These are phyloP conservation scores for Campylomormyrus tamandua DNA, from an alignment of 2,113 vertebrate species.

Conservation along the genomic window DNA sequence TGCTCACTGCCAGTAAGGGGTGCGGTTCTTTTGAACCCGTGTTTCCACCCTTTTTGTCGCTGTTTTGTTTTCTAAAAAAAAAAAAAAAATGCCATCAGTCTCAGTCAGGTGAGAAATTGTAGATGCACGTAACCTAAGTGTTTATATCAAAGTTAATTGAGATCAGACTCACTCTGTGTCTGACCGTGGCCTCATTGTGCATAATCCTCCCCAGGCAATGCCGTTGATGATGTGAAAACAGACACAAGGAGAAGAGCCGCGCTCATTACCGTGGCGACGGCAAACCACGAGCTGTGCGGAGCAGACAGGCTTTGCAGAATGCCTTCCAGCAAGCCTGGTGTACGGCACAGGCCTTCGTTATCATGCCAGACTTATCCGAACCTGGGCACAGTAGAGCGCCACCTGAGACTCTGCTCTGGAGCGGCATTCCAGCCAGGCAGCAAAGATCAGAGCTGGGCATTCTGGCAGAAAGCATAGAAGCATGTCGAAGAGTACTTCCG, in stretches of 20 bases:
- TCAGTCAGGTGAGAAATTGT: slow-evolving; percentile 22
- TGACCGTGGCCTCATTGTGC: slow-evolving; percentile 20
- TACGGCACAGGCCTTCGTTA: not conserved
- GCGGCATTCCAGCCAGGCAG: not conserved
- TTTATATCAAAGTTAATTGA: slow-evolving; percentile 35
- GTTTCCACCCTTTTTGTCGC: slow-evolving; percentile 21
- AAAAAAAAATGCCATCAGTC: not conserved
- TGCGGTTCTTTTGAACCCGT: not conserved
- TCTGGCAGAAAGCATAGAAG: not conserved
- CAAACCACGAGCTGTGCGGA: not conserved
- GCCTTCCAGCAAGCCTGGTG: not conserved
- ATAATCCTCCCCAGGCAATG: slow-evolving; percentile 21
- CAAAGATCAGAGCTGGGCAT: not conserved
- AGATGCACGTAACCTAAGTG: slow-evolving; percentile 21
- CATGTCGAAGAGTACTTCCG: not conserved
- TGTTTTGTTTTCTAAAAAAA: not conserved
- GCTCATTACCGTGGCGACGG: not conserved
- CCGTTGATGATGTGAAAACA: slow-evolving; percentile 19
- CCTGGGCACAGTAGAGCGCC: not conserved
- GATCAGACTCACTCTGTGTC: slow-evolving; percentile 21
- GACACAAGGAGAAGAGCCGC: slow-evolving; percentile 18
- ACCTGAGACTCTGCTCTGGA: not conserved
- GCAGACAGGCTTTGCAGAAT: not conserved
- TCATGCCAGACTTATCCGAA: slow-evolving; percentile 8
- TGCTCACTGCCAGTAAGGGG: not conserved